Percentiles rank a stretch among this genome's conserved stretches.
These are phyloP conservation scores for Anthophora plumipes DNA, from an alignment of 2,888 invertebrate species.

Conservation along the genomic window DNA sequence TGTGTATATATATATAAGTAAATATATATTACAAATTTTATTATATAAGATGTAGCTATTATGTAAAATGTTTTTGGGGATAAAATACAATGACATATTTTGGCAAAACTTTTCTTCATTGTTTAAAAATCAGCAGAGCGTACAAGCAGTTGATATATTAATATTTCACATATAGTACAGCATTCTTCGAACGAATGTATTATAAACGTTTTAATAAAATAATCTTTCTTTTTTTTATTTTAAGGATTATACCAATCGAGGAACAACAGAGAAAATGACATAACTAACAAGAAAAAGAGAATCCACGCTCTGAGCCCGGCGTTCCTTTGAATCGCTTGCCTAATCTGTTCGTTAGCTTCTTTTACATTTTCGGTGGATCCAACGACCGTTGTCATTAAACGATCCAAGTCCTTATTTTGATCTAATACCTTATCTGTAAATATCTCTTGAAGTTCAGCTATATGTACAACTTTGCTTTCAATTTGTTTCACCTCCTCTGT, in stretches of 20 bases:
- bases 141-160: constrained; percentile 11
- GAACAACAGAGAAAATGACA: constrained; percentile 98
- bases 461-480: constrained; percentile 96
- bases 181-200: constrained; percentile 39
- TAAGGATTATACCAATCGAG: constrained; percentile 99
- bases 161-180: constrained; percentile 35
- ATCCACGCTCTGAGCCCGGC: constrained; percentile 98
- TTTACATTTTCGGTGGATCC: constrained; percentile 97
- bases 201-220: constrained; percentile 36
- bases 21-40: constrained; percentile 77
- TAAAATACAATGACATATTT: constrained; percentile 82
- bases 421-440: constrained; percentile 98
- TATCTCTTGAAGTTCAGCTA: constrained; percentile 97
- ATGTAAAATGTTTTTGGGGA: constrained; percentile 81
- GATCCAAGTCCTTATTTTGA: constrained; percentile 97
- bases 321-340: constrained; percentile 98
- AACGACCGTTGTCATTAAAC: constrained; percentile 94
- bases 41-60: constrained; percentile 77
- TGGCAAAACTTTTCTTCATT: constrained; percentile 72
- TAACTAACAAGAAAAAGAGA: constrained; percentile 96
- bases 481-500: constrained; percentile 96
- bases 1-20: constrained; percentile 68
- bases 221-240: constrained; percentile 64
- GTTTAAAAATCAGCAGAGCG: not conserved
- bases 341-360: constrained; percentile 98